Evolutionary conservation across 2,113 vertebrate species (phyloP).

Genomic region (Mustelus asterias): DNA sequence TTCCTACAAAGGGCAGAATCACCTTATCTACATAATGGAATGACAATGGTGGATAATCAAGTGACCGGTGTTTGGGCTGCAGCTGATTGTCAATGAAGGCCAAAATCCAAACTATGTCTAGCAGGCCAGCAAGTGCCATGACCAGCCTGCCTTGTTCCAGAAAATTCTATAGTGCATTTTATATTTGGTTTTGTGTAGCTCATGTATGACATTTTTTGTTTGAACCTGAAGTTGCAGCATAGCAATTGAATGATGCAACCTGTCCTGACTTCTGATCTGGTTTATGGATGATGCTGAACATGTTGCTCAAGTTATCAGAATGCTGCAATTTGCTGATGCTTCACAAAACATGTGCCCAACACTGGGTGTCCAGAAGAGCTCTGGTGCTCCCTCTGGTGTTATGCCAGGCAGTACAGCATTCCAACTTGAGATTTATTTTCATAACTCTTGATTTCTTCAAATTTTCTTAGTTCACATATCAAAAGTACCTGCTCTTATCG

Average conservation of each 20-base stretch:
- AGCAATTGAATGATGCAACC: background rate
- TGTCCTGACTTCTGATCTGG: background rate
- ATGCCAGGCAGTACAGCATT: background rate
- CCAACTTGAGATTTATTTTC: background rate
- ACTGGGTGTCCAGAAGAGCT: background rate
- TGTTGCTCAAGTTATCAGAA: background rate
- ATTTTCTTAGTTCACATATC: background rate
- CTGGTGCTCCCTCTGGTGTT: constrained; percentile 22
- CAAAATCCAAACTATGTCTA: background rate
- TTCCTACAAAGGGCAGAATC: background rate
- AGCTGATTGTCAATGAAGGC: background rate
- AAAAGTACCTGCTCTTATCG: background rate
- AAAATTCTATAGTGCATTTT: background rate
- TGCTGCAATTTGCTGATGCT: background rate
- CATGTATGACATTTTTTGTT: background rate
- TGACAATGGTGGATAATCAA: background rate
- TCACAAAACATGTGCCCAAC: background rate
- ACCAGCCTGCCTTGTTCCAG: background rate
- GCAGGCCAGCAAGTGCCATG: background rate
- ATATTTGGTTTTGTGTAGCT: background rate
- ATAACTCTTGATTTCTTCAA: background rate
- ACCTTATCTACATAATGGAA: background rate
- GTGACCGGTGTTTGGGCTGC: background rate
- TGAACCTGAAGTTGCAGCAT: background rate
- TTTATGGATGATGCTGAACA: background rate